Percentiles rank a stretch among this genome's conserved stretches.
Conservation (phyloP, 2,797 vertebrate genomes). For the Aotus griseimembra region DNA sequence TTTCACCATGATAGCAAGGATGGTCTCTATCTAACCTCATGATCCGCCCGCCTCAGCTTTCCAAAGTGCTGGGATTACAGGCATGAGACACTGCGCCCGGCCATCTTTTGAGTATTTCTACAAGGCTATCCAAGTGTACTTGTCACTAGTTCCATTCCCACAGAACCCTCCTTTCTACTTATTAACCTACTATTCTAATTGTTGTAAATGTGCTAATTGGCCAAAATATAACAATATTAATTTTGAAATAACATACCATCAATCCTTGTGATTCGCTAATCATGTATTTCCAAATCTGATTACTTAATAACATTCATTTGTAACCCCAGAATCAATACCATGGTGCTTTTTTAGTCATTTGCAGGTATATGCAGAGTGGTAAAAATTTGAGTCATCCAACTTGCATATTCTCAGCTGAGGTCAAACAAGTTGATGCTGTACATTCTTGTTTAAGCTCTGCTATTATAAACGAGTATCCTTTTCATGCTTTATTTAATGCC, state of each 20-base stretch:
- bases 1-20: too few relatives aligned
- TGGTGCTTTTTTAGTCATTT: neutral
- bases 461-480: neutral
- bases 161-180: neutral
- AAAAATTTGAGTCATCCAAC: neutral
- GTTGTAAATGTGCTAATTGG: neutral
- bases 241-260: neutral
- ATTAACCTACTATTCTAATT: neutral
- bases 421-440: neutral
- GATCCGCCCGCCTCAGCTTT: too few relatives aligned
- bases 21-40: too few relatives aligned
- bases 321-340: neutral
- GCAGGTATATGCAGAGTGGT: neutral
- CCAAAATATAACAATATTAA: neutral
- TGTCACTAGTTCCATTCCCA: neutral
- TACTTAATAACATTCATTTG: neutral
- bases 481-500: neutral
- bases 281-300: neutral
- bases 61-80: too few relatives aligned
- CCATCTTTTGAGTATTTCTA: neutral
- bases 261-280: neutral
- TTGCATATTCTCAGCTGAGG: neutral
- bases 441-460: neutral
- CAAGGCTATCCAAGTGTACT: neutral
- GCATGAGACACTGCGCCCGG: fast-evolving